phyloP scores from a whole-genome alignment of 2,113 vertebrate genomes.

The Colossoma macropomum region DNA sequence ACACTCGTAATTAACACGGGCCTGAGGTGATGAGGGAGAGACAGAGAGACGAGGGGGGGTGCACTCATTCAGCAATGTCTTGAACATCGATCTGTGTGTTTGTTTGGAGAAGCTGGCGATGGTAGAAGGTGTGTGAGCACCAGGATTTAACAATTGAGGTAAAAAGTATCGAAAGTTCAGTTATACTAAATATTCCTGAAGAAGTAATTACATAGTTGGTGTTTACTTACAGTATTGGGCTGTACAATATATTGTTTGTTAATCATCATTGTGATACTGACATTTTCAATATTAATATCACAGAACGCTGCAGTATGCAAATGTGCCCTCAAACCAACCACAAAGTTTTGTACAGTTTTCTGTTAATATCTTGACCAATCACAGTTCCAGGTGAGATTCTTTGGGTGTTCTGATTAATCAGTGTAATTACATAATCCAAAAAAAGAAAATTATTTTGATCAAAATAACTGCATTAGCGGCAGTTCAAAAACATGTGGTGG shows the following conservation, averaged over 20 bases:
- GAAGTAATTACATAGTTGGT: background rate
- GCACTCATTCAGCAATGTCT: conserved; percentile 25
- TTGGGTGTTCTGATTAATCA: too few relatives aligned
- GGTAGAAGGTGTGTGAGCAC: background rate
- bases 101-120: conserved; percentile 63
- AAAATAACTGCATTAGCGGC: too few relatives aligned
- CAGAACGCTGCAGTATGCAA: background rate
- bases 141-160: background rate
- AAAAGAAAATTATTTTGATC: too few relatives aligned
- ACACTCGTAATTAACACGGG: conserved; percentile 57
- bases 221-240: too few relatives aligned
- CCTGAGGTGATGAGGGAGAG: conserved; percentile 49
- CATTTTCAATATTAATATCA: background rate
- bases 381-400: too few relatives aligned
- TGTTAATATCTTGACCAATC: too few relatives aligned
- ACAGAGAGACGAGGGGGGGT: conserved; percentile 34
- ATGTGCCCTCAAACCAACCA: too few relatives aligned
- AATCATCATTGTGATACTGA: too few relatives aligned
- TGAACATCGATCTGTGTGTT: conserved; percentile 68
- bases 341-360: too few relatives aligned
- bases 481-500: too few relatives aligned
- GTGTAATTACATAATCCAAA: too few relatives aligned
- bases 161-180: too few relatives aligned
- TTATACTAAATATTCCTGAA: background rate
- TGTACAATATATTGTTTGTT: background rate